Evolutionary conservation across 2,888 invertebrate species (phyloP), one percentile per base, ranked within the genome.

Genomic region (Norana najaformis): DNA sequence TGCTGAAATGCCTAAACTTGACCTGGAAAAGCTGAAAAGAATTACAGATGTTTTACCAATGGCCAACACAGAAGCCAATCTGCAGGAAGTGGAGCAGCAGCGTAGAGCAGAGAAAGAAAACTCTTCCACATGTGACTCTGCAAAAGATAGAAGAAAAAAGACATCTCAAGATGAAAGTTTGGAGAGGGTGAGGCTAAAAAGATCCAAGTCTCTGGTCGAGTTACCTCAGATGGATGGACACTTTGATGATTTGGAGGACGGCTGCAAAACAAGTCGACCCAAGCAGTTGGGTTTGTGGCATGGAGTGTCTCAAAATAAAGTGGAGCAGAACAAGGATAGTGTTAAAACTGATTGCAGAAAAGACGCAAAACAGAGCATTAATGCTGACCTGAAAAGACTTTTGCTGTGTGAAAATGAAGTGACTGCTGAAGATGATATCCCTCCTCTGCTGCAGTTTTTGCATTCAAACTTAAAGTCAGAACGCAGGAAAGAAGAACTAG

Each of bases 361-460:
- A 34, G 90, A 90, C 13, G 20, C 90, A 8, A 89, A 90, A 23
- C 88, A 90, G 41, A 88, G 83, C 36, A 88, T 88, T 18, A 90
- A 47, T 1, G 90, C 93, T 88, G 94, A 94, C 89, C 91, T 94
- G 39, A 91, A 92, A 83, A 91, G 91, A 35, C 92, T 94, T 88
- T 91, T 93, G 37, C 91, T 92, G n/a, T 91, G 91, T 89, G 90
- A 92, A 39, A 91, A 91, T 89, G 92, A 92, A 39, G 91, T 89
- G 34, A 92, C 92, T 90, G 92, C 92, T 20, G 94, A 94, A n/a
- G 94, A 94, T 69, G 94, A 94, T 90, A 92, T 94, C 89, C 94
- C 94, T 53, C 94, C 94, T 89, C 91, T 94, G 34, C 91, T 94
- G 34, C 94, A 94, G 93, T 94, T 94, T 90, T 23, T 90, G 34